Percentiles rank a stretch among this genome's conserved stretches.
Conservation (phyloP, 30 jellyfish, hydroid and myxozoan species). For the Pelagia noctiluca region DNA sequence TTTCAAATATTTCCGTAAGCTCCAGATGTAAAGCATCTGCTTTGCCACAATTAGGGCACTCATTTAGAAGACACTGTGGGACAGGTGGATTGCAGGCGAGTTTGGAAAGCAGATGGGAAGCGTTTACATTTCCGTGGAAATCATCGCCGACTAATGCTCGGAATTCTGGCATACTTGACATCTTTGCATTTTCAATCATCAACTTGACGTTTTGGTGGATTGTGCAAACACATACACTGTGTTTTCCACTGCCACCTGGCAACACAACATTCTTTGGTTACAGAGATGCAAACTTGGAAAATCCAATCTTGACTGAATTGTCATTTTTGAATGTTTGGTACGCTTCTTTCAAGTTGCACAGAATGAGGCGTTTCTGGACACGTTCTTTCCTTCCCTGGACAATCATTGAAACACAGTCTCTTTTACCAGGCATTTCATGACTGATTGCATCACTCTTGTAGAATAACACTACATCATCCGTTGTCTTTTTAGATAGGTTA, state of each 20-base stretch:
- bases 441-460: slow-evolving; percentile 30
- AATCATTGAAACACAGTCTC: slow-evolving; percentile 28
- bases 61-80: neutral
- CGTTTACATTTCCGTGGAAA: neutral
- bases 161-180: slow-evolving; percentile 17
- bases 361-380: slow-evolving; percentile 31
- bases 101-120: neutral
- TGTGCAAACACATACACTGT: too few relatives aligned
- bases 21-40: too few relatives aligned
- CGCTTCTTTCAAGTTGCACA: too few relatives aligned
- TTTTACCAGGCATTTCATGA: slow-evolving; percentile 47
- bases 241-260: slow-evolving; percentile 45
- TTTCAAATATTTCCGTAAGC: slow-evolving; percentile 12
- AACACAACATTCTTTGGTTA: slow-evolving; percentile 37
- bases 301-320: slow-evolving; percentile 9
- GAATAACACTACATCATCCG: neutral
- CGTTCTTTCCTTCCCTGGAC: neutral
- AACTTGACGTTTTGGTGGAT: too few relatives aligned
- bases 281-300: slow-evolving; percentile 38
- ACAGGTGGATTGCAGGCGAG: slow-evolving; percentile 7
- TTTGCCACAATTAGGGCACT: too few relatives aligned
- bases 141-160: slow-evolving; percentile 24
- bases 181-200: neutral
- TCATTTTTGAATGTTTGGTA: slow-evolving; percentile 12
- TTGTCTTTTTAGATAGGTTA: too few relatives aligned